Conservation (phyloP, 2,888 invertebrate species). For the Ophion slaviceki region DNA sequence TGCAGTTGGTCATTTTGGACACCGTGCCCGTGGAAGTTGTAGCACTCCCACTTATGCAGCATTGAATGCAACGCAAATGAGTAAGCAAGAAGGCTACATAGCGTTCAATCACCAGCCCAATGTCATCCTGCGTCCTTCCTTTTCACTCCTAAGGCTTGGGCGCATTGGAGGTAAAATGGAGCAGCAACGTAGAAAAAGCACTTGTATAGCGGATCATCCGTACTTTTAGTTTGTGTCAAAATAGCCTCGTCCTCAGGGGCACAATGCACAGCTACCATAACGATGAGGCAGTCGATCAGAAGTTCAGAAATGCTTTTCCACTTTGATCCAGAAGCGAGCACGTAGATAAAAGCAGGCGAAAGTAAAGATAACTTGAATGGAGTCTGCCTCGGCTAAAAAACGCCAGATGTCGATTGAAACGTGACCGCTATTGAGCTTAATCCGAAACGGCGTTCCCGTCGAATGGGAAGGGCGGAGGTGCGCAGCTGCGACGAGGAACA, state of each 20-base stretch:
- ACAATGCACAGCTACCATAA: no score
- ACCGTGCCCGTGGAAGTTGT: conserved; percentile 23
- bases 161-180: no score
- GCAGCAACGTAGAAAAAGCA: no score
- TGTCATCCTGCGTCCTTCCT: no score
- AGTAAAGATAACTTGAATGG: no score
- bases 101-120: no score
- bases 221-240: no score
- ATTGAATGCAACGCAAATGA: background rate
- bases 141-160: no score
- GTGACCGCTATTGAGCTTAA: background rate
- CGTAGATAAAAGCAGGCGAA: background rate
- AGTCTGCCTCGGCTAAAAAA: background rate
- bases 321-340: background rate
- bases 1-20: conserved; percentile 34
- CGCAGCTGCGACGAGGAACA: conserved; percentile 37
- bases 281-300: no score
- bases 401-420: background rate
- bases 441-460: background rate
- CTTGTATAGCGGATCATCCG: no score
- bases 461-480: conserved; percentile 13
- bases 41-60: conserved; percentile 4
- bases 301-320: no score
- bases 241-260: no score
- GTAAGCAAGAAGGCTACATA: background rate